phyloP scores from a whole-genome alignment of 2,888 invertebrate species.

The Antheraea assamensis region DNA sequence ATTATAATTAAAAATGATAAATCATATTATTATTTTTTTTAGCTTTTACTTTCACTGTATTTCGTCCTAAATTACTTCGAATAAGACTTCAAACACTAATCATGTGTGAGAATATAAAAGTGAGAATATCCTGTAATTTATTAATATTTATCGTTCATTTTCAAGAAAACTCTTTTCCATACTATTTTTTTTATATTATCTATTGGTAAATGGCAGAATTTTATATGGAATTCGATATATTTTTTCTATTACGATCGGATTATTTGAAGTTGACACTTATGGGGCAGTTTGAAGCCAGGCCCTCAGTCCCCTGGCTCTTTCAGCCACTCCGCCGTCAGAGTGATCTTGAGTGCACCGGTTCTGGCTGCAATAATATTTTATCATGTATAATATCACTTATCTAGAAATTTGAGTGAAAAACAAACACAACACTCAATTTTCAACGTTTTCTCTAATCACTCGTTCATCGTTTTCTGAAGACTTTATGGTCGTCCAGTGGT shows the following conservation, averaged over 20 bases:
- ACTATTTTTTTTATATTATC: no score
- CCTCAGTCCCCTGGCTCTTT: conserved; percentile 65
- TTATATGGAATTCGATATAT: neutral
- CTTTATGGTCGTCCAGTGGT: no score
- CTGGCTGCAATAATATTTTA: conserved; percentile 50
- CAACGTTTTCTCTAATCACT: no score
- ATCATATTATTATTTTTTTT: neutral
- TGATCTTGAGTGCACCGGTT: conserved; percentile 61
- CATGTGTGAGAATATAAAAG: neutral
- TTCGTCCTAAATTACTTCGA: neutral
- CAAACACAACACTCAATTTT: no score
- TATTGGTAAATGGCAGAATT: neutral
- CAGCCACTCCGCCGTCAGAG: conserved; percentile 64
- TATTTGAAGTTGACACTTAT: conserved; percentile 31
- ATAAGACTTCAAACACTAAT: neutral
- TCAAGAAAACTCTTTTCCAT: neutral
- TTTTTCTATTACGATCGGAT: neutral
- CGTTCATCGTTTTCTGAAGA: no score
- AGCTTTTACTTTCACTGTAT: no score
- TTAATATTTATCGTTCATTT: neutral
- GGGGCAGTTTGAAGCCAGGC: conserved; percentile 76
- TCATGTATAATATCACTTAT: neutral
- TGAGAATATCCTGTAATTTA: neutral
- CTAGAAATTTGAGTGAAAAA: no score
- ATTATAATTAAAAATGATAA: neutral